Conservation (phyloP, 1,140 invertebrate species). For the Drosophila elegans region DNA sequence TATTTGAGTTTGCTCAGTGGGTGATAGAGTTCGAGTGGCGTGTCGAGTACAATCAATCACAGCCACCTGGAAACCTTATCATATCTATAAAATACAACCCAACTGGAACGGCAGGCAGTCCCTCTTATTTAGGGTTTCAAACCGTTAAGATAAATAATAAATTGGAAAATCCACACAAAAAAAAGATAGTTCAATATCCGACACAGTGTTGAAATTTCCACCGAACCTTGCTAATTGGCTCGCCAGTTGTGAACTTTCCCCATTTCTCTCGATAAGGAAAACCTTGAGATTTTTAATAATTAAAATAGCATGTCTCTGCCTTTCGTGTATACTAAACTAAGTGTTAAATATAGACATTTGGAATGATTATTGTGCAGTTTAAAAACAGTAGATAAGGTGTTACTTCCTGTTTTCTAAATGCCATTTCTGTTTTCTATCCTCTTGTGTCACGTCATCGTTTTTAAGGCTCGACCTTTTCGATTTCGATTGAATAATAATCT, state of each 20-base stretch:
- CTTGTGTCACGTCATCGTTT: conserved; percentile 30
- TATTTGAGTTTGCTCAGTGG: conserved; percentile 9
- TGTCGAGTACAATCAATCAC: conserved; percentile 25
- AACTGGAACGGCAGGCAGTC: neutral
- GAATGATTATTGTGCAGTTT: neutral
- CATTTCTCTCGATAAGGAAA: conserved; percentile 14
- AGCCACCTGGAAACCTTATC: conserved; percentile 25
- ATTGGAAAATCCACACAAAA: neutral
- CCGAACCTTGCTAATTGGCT: neutral
- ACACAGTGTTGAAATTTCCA: too few relatives aligned
- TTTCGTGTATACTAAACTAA: neutral
- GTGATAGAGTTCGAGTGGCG: conserved; percentile 15
- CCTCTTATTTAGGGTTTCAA: neutral
- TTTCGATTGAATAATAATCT: conserved; percentile 29
- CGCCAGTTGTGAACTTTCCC: conserved; percentile 15
- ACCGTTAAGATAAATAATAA: neutral
- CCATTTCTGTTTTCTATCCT: neutral
- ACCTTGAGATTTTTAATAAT: conserved; percentile 14
- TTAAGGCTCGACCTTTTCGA: conserved; percentile 18
- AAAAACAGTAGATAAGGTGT: neutral
- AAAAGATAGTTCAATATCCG: too few relatives aligned
- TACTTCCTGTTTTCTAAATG: conserved; percentile 2
- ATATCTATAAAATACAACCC: conserved; percentile 17
- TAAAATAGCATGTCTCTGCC: neutral
- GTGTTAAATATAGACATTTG: neutral